Base-by-base conservation (phyloP, 2,113 vertebrate species). In the Trogon surrucura region DNA sequence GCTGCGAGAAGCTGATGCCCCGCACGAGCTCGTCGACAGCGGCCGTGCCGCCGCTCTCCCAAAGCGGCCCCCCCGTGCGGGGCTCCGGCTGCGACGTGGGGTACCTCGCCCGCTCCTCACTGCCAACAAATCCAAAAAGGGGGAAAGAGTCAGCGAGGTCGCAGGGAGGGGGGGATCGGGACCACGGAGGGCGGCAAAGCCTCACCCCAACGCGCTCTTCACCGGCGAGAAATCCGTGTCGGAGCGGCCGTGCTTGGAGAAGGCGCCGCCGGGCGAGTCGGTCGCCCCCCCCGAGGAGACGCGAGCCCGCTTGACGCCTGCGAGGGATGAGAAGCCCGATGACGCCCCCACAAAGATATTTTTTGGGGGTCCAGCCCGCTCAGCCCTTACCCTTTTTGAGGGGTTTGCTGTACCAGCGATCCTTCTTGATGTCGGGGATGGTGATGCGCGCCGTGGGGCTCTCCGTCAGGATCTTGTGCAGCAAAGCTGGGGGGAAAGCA, bases 1-100 rank as follows among this genome's bases (percentile, higher is more conserved):
- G 99, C 95, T 99, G 99, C 1, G 99, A 99, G 97, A 99, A 99
- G 97, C 99, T 99, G 97, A 99, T 98, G 23, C 98, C 99, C 92
- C 98, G 98, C 51, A 98, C 98, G 10, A 98, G 96, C 8, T 97
- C 96, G 85, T 98, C 98, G 91, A 98, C 97, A 36, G 36, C 36
- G 36, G 34, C 96, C 92, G 10, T 95, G 5, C 98, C 80, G 51
- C 96, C 97, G 53, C 97, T 96, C 45, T 99, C 99, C 98, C 98
- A 99, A 1, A 97, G 95, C 12, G 97, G 97, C 44, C 96, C 96
- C 7, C 97, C 93, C 16, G 98, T 97, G 50, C 98, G 97, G 3
- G 98, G 98, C 87, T 99, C 99, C 4, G 99, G 99, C 96, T 99
- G 99, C 7, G 99, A 99, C 60, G 98, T 99, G 67, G 99, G 99